Base-by-base conservation (phyloP, 2,888 invertebrate genomes). In the Pheosia gnoma region DNA sequence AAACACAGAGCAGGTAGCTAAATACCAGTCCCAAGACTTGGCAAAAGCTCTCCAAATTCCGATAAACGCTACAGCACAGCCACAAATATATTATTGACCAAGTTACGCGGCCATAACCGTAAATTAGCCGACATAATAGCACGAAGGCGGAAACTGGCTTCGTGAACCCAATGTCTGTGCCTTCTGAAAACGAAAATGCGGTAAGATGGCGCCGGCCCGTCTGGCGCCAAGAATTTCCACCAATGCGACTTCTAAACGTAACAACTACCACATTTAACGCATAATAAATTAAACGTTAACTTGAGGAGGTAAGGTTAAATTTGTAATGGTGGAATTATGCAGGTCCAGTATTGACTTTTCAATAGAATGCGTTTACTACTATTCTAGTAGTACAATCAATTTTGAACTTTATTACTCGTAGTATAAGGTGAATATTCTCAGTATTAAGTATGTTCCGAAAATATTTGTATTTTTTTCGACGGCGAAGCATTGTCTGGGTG, bases 91-190 rank as follows among this genome's bases (percentile, higher is more conserved):
- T 80, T 78, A 77, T 75, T 72, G 76, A 66, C 73, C 81, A 86
- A 84, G 80, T 86, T 84, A 72, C 75, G 71, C 64, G 67, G 72
- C 79, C 71, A 87, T 87, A 88, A 87, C 83, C 81, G 82, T 90
- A 91, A 90, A 90, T 91, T 88, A 89, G 86, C 78, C 68, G 62
- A 70, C 75, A 84, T 87, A 90, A 90, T 85, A 86, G 83, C 76
- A 73, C 72, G 76, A 82, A 82, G 71, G 81, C 88, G 90, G 91
- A 90, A 91, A 86, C 79, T 59, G 81, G 84, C 83, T 79, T 81
- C 78, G 81, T 75, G 78, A 79, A 75, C 66, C 65, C 71, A 82
- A 83, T 82, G 84, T 78, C 82, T 75, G 79, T 77, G 86, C 86
- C 84, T 79, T 79, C 70, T 66, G 68, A 81, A 81, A 82, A 78